These are phyloP conservation scores for Anableps anableps DNA, from an alignment of 2,797 vertebrate species.

Conservation along the genomic window DNA sequence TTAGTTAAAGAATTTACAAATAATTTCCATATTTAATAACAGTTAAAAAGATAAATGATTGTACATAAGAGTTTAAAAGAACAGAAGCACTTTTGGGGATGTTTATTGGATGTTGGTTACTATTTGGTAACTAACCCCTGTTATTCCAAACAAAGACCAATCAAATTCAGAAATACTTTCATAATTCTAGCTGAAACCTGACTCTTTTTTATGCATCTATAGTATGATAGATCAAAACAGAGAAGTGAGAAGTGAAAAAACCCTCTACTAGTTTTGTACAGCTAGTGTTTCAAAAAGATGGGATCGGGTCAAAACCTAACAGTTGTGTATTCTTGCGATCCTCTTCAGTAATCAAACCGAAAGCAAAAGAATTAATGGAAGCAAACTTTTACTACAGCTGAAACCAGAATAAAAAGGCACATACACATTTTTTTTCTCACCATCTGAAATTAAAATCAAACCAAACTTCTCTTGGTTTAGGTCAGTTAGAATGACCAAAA, in stretches of 20 bases:
- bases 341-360: background rate
- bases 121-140: background rate
- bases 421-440: too few relatives aligned
- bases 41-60: background rate
- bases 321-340: background rate
- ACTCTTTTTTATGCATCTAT: background rate
- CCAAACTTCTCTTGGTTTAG: too few relatives aligned
- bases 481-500: too few relatives aligned
- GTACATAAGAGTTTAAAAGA: too few relatives aligned
- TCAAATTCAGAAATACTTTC: background rate
- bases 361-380: background rate
- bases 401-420: too few relatives aligned
- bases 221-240: background rate
- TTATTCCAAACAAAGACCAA: background rate
- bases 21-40: conserved; percentile 10
- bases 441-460: too few relatives aligned
- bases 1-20: background rate
- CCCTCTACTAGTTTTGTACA: background rate
- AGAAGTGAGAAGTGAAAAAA: background rate
- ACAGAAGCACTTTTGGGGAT: background rate
- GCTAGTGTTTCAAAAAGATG: background rate
- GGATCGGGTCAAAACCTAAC: background rate
- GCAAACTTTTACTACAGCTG: too few relatives aligned
- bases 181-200: background rate
- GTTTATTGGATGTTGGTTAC: background rate